Percentiles rank a stretch among this genome's conserved stretches.
Conservation (phyloP, 2,888 invertebrate genomes). For the Latrodectus elegans region DNA sequence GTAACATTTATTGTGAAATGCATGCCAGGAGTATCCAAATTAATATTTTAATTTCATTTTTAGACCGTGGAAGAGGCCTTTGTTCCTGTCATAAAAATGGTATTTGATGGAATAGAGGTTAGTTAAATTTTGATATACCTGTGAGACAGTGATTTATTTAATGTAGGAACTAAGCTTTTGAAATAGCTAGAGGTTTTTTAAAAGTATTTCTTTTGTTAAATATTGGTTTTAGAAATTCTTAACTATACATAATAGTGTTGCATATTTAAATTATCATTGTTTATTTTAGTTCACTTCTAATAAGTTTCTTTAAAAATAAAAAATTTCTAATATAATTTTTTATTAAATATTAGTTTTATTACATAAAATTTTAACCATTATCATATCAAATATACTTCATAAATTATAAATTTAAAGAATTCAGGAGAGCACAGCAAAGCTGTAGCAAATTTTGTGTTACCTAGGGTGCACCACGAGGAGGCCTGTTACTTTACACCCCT, state of each 20-base stretch:
- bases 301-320: no score
- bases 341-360: no score
- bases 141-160: neutral
- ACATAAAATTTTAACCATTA: no score
- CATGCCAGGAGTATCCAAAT: neutral
- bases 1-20: no score
- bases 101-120: conserved; percentile 96
- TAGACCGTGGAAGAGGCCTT: conserved; percentile 97
- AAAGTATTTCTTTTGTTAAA: neutral
- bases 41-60: conserved; percentile 16
- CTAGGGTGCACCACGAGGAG: no score
- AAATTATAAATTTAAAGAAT: no score
- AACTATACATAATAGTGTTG: neutral
- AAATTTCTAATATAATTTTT: no score
- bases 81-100: conserved; percentile 99
- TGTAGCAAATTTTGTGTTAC: no score
- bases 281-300: no score
- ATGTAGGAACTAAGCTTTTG: neutral
- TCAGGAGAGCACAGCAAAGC: no score
- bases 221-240: neutral
- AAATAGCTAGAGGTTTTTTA: neutral
- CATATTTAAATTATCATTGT: neutral
- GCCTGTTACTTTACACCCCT: no score
- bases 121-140: conserved; percentile 41
- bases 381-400: no score